Percentiles rank a stretch among this genome's conserved stretches.
Evolutionary conservation across 2,797 vertebrate genomes (phyloP).

Genomic region (Morelia viridis): DNA sequence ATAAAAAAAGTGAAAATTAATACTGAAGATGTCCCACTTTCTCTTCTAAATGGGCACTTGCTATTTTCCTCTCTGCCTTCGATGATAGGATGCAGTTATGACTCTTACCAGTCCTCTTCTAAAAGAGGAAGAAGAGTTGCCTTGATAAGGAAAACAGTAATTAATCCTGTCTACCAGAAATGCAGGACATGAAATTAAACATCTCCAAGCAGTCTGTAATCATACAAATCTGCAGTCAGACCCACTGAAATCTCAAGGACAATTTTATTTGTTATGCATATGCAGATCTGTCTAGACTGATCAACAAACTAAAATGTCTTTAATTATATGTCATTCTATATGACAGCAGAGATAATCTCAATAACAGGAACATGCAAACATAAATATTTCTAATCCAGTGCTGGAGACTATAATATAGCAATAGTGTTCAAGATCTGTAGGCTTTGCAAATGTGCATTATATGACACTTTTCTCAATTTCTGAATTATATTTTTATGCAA

Average conservation of each 20-base stretch:
- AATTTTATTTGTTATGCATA: not conserved
- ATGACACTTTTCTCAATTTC: too few species aligned
- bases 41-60: not conserved
- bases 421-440: not conserved
- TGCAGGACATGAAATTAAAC: not conserved
- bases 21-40: not conserved
- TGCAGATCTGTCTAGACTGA: not conserved
- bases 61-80: not conserved
- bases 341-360: not conserved
- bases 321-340: not conserved
- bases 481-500: not conserved
- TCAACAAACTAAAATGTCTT: not conserved
- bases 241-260: not conserved
- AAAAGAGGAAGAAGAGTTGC: not conserved
- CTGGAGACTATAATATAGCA: not conserved
- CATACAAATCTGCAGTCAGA: not conserved
- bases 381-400: not conserved
- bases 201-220: not conserved
- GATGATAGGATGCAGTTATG: not conserved
- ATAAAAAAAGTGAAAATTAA: constrained; percentile 42
- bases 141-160: not conserved
- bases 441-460: not conserved
- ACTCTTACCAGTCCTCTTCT: not conserved
- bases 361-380: not conserved
- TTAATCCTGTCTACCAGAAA: not conserved